Percentiles rank a stretch among this genome's conserved stretches.
These are phyloP conservation scores for Perodicticus potto DNA, from an alignment of 2,797 vertebrate genomes.

Conservation along the genomic window DNA sequence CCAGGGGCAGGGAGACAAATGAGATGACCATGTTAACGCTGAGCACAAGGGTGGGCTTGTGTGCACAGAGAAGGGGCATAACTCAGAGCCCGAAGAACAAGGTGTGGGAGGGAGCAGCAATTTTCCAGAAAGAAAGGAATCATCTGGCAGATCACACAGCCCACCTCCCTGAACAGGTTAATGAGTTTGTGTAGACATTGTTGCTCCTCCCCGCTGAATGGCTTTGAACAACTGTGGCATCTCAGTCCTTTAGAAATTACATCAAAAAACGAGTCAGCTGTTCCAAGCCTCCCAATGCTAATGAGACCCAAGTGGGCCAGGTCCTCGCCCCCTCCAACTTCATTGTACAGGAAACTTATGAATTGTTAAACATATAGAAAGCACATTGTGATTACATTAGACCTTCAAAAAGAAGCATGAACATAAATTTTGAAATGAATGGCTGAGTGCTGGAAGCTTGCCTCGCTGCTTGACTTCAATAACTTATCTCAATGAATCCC, in stretches of 20 bases:
- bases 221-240: constrained; percentile 65
- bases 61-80: background rate
- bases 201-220: constrained; percentile 50
- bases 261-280: constrained; percentile 81
- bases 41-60: background rate
- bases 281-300: constrained; percentile 81
- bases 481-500: constrained; percentile 90
- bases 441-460: constrained; percentile 86
- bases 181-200: background rate
- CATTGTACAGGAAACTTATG: constrained; percentile 84
- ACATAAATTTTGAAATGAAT: constrained; percentile 87
- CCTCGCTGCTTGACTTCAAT: constrained; percentile 89
- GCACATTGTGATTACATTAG: constrained; percentile 88
- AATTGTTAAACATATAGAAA: constrained; percentile 88
- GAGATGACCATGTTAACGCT: background rate
- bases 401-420: constrained; percentile 86
- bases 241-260: constrained; percentile 80
- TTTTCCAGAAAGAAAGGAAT: constrained; percentile 15
- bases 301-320: constrained; percentile 79
- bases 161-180: constrained; percentile 59
- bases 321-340: background rate
- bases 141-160: constrained; percentile 25
- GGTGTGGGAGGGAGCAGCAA: background rate
- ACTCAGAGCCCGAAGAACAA: background rate
- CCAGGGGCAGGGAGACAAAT: rapidly evolving